Base-by-base conservation (phyloP, 1,140 invertebrate genomes). In the Mercenaria mercenaria region DNA sequence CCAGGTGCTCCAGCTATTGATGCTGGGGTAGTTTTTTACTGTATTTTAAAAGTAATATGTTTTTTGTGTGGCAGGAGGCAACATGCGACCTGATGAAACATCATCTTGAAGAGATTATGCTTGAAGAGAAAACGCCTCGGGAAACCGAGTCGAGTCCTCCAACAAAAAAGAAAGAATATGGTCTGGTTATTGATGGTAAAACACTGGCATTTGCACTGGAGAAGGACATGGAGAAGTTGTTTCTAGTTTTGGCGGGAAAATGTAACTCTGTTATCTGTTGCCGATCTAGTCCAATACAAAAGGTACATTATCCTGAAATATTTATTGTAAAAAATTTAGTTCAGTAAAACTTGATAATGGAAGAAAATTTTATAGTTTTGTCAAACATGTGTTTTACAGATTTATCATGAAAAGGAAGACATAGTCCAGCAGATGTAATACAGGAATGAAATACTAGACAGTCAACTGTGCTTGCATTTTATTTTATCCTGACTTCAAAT, bases 171-270 rank as follows among this genome's bases (percentile, higher is more conserved):
- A 84, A 80, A 39, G 91, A 93, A 26, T 93, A 94, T 85, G 98
- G 98, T 18, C 96, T 99, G n/a, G 98, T 99, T 10, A 98, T 99
- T 2, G 99, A 99, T 97, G 99, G 99, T 18, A 98, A 98, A 95
- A 99, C 98, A 18, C 96, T 99, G 64, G 98, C 98, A 23, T 98
- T 97, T 96, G 98, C 98, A 92, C 96, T 98, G 37, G 97, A 98
- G 95, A 95, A 93, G 69, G 67, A 92, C 23, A 50, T 94, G 0
- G 92, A 95, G 37, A 77, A 94, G 2, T 85, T 91, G 34, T 96
- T 96, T 77, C 92, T 96, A 26, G 77, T 91, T 0, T 83, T 96
- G 1, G 91, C 93, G 18, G 85, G 91, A 72, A 91, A 94, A 59
- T 96, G 96, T 91, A 93, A 93, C 29, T 95, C 96, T 81, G 96